Conservation (phyloP, 2,888 invertebrate species). For the Onchidella celtica region DNA sequence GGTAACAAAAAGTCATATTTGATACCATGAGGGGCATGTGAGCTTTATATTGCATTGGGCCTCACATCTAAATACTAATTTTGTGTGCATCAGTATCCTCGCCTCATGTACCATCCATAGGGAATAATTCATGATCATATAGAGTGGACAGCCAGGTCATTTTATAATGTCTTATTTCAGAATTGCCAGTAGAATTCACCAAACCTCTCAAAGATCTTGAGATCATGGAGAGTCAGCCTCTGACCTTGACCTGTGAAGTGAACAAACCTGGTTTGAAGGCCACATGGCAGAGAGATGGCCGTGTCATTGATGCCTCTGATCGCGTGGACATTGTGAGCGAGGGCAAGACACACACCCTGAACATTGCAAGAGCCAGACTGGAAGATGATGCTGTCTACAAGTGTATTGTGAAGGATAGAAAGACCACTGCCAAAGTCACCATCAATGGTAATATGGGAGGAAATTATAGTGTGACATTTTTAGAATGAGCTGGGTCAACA, state of each 20-base stretch:
- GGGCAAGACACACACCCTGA: slow-evolving; percentile 66
- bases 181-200: slow-evolving; percentile 64
- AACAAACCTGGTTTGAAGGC: slow-evolving; percentile 69
- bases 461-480: too few relatives aligned
- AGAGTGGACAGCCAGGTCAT: too few relatives aligned
- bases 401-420: slow-evolving; percentile 62
- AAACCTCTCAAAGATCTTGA: slow-evolving; percentile 67
- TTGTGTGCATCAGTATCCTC: too few relatives aligned
- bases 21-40: too few relatives aligned
- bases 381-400: slow-evolving; percentile 76
- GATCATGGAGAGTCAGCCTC: slow-evolving; percentile 64
- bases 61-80: too few relatives aligned
- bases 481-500: too few relatives aligned
- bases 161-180: too few relatives aligned
- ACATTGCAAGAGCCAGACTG: slow-evolving; percentile 63
- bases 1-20: too few relatives aligned
- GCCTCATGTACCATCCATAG: too few relatives aligned
- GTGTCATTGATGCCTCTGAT: slow-evolving; percentile 62
- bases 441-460: slow-evolving; percentile 73
- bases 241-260: slow-evolving; percentile 69
- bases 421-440: slow-evolving; percentile 68
- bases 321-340: slow-evolving; percentile 59
- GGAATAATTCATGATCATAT: too few relatives aligned
- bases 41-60: too few relatives aligned
- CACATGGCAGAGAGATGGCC: slow-evolving; percentile 71